These are phyloP conservation scores for Ranitomeya imitator DNA, from an alignment of 2,113 vertebrate genomes.

Conservation along the genomic window DNA sequence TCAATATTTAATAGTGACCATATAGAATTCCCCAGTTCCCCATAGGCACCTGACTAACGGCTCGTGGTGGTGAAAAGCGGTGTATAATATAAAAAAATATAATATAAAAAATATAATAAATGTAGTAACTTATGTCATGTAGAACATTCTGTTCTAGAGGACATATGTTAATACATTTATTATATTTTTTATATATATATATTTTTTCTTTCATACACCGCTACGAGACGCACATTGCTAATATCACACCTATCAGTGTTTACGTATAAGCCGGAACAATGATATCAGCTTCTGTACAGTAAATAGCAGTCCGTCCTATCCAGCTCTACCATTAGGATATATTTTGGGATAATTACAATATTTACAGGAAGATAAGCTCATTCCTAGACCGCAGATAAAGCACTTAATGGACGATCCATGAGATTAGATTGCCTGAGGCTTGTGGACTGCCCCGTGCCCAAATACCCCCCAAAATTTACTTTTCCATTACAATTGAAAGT, in stretches of 20 bases:
- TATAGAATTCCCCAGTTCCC: background rate
- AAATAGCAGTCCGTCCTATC: constrained; percentile 19
- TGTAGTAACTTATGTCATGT: too few relatives aligned
- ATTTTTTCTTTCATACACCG: background rate
- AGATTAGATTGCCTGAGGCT: constrained; percentile 50
- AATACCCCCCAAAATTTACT: background rate
- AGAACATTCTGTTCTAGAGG: too few relatives aligned
- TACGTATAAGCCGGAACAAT: constrained; percentile 35
- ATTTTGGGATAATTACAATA: constrained; percentile 45
- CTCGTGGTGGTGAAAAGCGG: too few relatives aligned
- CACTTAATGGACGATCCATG: constrained; percentile 28
- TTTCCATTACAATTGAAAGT: constrained; percentile 58
- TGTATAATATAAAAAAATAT: too few relatives aligned
- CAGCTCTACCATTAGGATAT: constrained; percentile 52
- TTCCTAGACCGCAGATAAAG: constrained; percentile 47
- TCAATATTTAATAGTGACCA: background rate
- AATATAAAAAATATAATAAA: too few relatives aligned
- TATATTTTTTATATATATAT: background rate
- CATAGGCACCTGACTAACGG: background rate
- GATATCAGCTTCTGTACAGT: constrained; percentile 46
- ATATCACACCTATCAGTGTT: constrained; percentile 39
- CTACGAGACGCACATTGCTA: background rate
- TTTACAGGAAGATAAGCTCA: constrained; percentile 61
- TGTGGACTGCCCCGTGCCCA: constrained; percentile 40
- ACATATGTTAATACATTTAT: background rate